Evolutionary conservation across 1,140 invertebrate genomes (phyloP).

Genomic region (Drosophila willistoni): DNA sequence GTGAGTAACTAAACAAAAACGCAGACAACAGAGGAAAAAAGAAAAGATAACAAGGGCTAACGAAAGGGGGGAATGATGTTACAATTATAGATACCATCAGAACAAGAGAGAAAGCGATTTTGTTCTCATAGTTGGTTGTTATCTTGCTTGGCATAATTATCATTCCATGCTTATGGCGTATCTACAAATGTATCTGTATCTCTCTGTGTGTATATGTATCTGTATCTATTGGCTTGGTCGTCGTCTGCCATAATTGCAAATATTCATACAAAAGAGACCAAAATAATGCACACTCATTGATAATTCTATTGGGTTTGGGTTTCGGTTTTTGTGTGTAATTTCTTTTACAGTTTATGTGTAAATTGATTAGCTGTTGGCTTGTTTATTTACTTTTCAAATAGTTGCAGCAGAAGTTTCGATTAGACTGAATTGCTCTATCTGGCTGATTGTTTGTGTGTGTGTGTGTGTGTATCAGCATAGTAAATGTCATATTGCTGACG

Average conservation of each 20-base stretch:
- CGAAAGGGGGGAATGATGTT: not conserved
- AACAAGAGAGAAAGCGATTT: conserved; percentile 2
- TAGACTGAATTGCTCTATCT: conserved; percentile 7
- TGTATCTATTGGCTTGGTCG: conserved; percentile 11
- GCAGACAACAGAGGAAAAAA: not conserved
- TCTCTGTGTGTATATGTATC: conserved; percentile 25
- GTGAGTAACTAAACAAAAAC: not conserved
- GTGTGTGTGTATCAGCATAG: conserved; percentile 17
- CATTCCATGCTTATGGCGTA: conserved; percentile 21
- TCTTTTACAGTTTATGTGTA: conserved; percentile 24
- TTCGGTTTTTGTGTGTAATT: not conserved
- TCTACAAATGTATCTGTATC: conserved; percentile 42
- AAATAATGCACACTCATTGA: conserved; percentile 43
- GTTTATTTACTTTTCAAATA: conserved; percentile 56
- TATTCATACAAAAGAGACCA: not conserved
- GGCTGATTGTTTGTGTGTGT: conserved; percentile 1
- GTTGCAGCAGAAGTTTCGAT: conserved; percentile 47
- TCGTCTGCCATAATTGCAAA: conserved; percentile 30
- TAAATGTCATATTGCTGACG: conserved; percentile 55
- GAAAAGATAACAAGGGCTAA: no score
- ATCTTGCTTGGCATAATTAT: conserved; percentile 22
- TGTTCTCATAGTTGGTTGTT: conserved; percentile 13
- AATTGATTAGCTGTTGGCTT: conserved; percentile 23
- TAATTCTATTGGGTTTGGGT: conserved; percentile 1
- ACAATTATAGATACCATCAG: conserved; percentile 23